Conservation (phyloP, 2,797 vertebrate species). For the Natrix natrix region DNA sequence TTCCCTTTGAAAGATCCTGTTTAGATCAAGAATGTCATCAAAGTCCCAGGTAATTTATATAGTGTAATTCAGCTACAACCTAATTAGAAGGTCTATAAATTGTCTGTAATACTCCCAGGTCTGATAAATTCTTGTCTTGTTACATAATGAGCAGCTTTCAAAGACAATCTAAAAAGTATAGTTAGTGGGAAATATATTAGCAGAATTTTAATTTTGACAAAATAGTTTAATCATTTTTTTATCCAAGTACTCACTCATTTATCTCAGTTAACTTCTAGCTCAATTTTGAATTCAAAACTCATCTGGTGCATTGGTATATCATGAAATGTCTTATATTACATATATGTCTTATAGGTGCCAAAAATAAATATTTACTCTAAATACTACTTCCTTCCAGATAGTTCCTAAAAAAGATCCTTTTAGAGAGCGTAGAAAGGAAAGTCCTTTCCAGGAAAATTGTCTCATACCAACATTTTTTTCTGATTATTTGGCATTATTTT, state of each 20-base stretch:
- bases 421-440: background rate
- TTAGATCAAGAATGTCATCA: background rate
- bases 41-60: background rate
- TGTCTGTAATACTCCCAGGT: background rate
- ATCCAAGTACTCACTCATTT: background rate
- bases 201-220: background rate
- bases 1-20: background rate
- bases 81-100: background rate
- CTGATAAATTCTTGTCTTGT: background rate
- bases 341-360: background rate
- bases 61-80: background rate
- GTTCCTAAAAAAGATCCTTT: background rate
- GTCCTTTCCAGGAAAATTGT: background rate
- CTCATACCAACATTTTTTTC: background rate
- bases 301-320: background rate
- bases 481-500: background rate
- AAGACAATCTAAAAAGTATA: background rate
- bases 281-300: background rate
- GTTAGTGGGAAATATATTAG: background rate
- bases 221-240: background rate
- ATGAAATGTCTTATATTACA: background rate
- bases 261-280: background rate
- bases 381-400: background rate
- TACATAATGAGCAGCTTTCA: background rate
- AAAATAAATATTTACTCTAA: background rate